Percentiles rank a stretch among this genome's conserved stretches.
These are phyloP conservation scores for Drosophila oshimai DNA, from an alignment of 1,140 invertebrate genomes.

Conservation along the genomic window DNA sequence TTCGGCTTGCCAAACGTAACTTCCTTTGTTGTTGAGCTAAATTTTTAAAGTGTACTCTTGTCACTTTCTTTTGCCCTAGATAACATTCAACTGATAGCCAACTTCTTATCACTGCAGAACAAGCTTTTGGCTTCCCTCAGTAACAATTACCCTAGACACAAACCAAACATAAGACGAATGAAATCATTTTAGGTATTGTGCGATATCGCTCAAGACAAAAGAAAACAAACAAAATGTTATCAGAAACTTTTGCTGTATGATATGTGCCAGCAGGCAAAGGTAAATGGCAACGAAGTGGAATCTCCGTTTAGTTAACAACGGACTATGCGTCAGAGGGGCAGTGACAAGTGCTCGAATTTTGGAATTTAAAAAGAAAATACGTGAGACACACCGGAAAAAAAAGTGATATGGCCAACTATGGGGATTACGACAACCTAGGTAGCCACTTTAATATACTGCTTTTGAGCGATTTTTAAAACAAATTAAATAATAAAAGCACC, in stretches of 20 bases:
- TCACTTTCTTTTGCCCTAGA: conserved; percentile 5
- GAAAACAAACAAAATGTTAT: conserved; percentile 56
- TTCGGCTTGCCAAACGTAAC: no score
- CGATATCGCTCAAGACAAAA: conserved; percentile 36
- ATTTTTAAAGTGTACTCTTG: background rate
- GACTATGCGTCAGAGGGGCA: conserved; percentile 58
- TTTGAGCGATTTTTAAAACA: no score
- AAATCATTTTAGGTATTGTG: conserved; percentile 24
- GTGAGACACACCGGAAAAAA: background rate
- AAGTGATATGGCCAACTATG: conserved; percentile 62
- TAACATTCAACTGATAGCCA: background rate
- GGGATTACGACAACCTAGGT: conserved; percentile 80
- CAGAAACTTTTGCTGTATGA: conserved; percentile 41
- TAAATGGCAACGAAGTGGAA: conserved; percentile 19
- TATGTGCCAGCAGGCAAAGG: conserved; percentile 23
- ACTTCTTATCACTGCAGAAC: background rate
- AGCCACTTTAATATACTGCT: conserved; percentile 1
- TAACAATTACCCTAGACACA: conserved; percentile 39
- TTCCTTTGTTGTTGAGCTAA: no score
- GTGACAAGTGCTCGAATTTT: conserved; percentile 4
- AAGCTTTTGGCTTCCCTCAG: conserved; percentile 10
- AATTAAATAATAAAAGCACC: no score
- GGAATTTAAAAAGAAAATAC: conserved; percentile 15
- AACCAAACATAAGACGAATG: conserved; percentile 25
- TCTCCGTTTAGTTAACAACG: conserved; percentile 50